Base-by-base conservation (phyloP, 2,888 invertebrate genomes). In the Eurytoma californica region DNA sequence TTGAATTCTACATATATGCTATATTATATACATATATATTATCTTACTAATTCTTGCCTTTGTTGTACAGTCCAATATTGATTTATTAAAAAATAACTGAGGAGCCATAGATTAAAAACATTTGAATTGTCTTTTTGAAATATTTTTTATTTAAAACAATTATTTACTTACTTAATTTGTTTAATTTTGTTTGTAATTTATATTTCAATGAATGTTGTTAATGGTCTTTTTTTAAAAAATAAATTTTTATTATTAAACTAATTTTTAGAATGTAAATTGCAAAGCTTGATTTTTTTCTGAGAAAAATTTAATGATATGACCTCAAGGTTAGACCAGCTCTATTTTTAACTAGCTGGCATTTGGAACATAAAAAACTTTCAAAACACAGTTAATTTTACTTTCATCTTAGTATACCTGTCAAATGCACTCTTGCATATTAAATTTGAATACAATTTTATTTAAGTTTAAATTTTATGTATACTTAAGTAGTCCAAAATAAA, bases 1-100 rank as follows among this genome's bases (percentile, higher is more conserved):
- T 79, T 73, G 3, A 63, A 79, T 79, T 79, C 69, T 79, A 69
- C 57, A 65, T 73, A 79, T 18, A n/a, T 68, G 58, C 30, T 55
- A 13, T 58, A 30, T 58, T n/a, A 20, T 49, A 69, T 51, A 53
- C 53, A 67, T 61, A 75, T 30, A 61, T 30, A 30, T 24, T 24
- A 24, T 47, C 20, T 51, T 74, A 74, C 61, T 70, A 79, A 79
- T 79, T 70, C 20, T 53, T 74, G 28, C 13, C 53, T 66, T 72
- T 63, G 14, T 60, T 70, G 55, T 72, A 75, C 47, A 69, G 51
- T 53, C 55, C 24, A 47, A 55, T 55, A 61, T 13, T 65, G 49
- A 47, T 74, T 58, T 57, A 74, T 69, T 53, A 12, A 55, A 55
- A 39, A 55, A 61, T 47, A 53, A 66, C 14, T 66, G 16, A 73